These are phyloP conservation scores for Taeniopygia guttata DNA, from an alignment of 2,797 vertebrate species.

Conservation along the genomic window DNA sequence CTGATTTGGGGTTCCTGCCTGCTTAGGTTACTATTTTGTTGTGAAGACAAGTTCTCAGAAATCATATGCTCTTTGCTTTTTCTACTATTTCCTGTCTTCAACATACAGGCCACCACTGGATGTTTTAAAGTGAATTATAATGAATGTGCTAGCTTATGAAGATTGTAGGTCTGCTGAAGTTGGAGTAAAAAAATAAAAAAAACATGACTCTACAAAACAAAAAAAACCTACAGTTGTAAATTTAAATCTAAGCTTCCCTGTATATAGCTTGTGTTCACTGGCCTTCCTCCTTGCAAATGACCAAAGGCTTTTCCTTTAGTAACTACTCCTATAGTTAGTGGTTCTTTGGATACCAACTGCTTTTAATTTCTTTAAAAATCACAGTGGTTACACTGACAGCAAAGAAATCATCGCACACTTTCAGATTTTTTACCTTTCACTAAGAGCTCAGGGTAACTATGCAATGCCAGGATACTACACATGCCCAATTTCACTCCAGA, in stretches of 20 bases:
- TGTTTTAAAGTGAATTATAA: slow-evolving; percentile 16
- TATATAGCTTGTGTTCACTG: not conserved
- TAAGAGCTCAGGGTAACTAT: not conserved
- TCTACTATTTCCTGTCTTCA: slow-evolving; percentile 16
- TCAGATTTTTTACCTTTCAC: not conserved
- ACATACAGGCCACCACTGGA: not conserved
- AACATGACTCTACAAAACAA: not conserved
- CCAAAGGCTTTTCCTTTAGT: not conserved
- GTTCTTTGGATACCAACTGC: not conserved
- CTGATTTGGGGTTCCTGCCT: not conserved
- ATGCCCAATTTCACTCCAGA: not conserved
- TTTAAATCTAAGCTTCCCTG: not conserved
- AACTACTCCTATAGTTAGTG: not conserved
- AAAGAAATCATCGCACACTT: not conserved
- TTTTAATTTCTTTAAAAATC: not conserved
- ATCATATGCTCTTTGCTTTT: not conserved
- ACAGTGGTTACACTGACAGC: not conserved
- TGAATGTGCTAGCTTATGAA: slow-evolving; percentile 1
- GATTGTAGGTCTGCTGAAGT: not conserved
- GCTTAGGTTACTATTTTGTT: slow-evolving; percentile 30
- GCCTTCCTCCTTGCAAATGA: not conserved
- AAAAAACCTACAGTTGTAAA: not conserved
- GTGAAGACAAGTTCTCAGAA: not conserved
- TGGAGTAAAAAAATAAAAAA: not conserved
- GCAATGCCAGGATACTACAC: not conserved